Conservation (phyloP, 2,113 vertebrate genomes). For the Pterocles gutturalis region DNA sequence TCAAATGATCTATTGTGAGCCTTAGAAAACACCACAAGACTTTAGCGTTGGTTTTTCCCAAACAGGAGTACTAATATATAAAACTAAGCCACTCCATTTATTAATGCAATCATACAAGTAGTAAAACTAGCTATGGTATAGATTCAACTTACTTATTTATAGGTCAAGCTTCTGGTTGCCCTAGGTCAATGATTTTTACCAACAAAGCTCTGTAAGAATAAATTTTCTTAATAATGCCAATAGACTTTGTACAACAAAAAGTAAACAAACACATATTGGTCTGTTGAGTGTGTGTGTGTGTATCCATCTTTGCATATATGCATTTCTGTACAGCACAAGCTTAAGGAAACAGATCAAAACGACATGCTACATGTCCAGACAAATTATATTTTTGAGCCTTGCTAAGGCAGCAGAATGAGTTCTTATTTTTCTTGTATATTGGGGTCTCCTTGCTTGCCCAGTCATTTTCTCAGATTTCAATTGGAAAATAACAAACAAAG, state of each 20-base stretch:
- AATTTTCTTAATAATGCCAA: slow-evolving; percentile 10
- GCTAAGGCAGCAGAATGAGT: not conserved
- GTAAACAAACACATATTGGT: not conserved
- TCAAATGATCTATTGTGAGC: not conserved
- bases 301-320: not conserved
- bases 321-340: not conserved
- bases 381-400: slow-evolving; percentile 10
- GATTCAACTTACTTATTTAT: not conserved
- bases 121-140: not conserved
- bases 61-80: not conserved
- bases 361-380: not conserved
- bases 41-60: not conserved
- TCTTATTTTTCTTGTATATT: not conserved
- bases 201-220: not conserved
- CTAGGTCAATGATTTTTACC: not conserved
- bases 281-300: not conserved
- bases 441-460: not conserved
- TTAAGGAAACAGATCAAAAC: not conserved
- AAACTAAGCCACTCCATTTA: not conserved
- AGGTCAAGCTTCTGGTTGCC: not conserved
- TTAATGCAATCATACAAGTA: not conserved
- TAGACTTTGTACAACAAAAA: not conserved
- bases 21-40: not conserved
- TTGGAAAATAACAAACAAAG: not conserved
- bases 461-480: slow-evolving; percentile 21